phyloP scores from a whole-genome alignment of 2,888 invertebrate genomes.

The Trisateles emortualis region DNA sequence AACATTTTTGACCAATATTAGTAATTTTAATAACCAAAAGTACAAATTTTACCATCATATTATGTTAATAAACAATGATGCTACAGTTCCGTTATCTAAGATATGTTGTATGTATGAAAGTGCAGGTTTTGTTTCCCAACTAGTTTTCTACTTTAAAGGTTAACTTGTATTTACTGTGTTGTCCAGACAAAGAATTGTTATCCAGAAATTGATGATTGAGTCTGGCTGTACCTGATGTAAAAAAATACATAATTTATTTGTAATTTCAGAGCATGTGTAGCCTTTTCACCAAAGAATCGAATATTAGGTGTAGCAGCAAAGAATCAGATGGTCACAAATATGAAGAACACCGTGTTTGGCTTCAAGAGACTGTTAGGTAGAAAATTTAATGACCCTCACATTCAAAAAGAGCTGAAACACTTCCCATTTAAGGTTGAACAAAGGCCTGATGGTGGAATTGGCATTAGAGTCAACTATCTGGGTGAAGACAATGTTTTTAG shows the following conservation, averaged over 20 bases:
- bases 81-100: no score
- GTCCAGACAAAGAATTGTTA: no score
- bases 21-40: no score
- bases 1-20: no score
- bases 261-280: constrained; percentile 95
- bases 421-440: constrained; percentile 93
- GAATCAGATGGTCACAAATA: constrained; percentile 98
- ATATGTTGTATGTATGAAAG: no score
- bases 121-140: no score
- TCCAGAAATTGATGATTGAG: no score
- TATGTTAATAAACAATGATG: no score
- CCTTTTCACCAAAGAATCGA: constrained; percentile 97
- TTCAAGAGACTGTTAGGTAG: constrained; percentile 98
- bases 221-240: no score
- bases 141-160: no score
- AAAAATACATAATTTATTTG: background rate
- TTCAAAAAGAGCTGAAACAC: constrained; percentile 93
- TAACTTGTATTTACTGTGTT: no score
- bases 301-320: constrained; percentile 98
- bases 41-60: no score
- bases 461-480: constrained; percentile 95
- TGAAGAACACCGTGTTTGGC: constrained; percentile 98
- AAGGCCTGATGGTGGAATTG: constrained; percentile 92
- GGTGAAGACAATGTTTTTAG: constrained; percentile 94
- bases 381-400: constrained; percentile 94